A percentile compares a stretch with the other conserved stretches of the same genome.
These are phyloP conservation scores for Panzeria rudis DNA, from an alignment of 2,888 invertebrate genomes.

Conservation along the genomic window DNA sequence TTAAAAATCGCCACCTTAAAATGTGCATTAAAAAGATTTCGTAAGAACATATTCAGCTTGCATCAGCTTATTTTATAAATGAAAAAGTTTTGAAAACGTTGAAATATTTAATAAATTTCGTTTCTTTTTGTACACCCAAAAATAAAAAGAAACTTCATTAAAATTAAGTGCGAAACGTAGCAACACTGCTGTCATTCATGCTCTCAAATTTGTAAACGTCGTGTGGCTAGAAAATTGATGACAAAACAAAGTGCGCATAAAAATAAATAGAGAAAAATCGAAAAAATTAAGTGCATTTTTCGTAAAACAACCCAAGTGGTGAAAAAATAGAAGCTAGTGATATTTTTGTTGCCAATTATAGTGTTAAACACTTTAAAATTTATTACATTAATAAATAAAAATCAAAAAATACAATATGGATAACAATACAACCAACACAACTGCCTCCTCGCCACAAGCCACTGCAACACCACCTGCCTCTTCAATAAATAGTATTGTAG, in stretches of 20 bases:
- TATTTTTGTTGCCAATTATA: constrained; percentile 61
- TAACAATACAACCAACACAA: constrained; percentile 60
- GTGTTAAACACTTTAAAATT: constrained; percentile 70
- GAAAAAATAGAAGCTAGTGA: constrained; percentile 58
- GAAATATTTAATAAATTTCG: constrained; percentile 8
- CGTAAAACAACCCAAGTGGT: constrained; percentile 51
- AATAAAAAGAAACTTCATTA: not conserved
- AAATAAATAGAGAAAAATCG: constrained; percentile 52
- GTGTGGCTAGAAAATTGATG: constrained; percentile 58
- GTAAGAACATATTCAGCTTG: constrained; percentile 74
- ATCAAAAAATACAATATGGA: constrained; percentile 67
- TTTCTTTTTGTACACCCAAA: not conserved
- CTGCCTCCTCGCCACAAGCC: constrained; percentile 46
- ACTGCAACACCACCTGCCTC: constrained; percentile 58
- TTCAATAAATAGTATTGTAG: constrained; percentile 22
- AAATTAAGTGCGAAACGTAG: constrained; percentile 57
- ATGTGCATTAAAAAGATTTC: constrained; percentile 74
- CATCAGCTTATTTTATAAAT: constrained; percentile 68
- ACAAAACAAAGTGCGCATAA: constrained; percentile 70
- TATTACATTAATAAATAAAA: constrained; percentile 38
- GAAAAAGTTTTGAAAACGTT: constrained; percentile 45
- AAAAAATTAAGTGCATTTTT: constrained; percentile 36
- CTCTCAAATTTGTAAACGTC: constrained; percentile 26
- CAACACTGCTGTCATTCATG: constrained; percentile 48
- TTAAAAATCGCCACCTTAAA: constrained; percentile 77